phyloP scores from a whole-genome alignment of 2,888 invertebrate genomes.

The Metellina segmentata region DNA sequence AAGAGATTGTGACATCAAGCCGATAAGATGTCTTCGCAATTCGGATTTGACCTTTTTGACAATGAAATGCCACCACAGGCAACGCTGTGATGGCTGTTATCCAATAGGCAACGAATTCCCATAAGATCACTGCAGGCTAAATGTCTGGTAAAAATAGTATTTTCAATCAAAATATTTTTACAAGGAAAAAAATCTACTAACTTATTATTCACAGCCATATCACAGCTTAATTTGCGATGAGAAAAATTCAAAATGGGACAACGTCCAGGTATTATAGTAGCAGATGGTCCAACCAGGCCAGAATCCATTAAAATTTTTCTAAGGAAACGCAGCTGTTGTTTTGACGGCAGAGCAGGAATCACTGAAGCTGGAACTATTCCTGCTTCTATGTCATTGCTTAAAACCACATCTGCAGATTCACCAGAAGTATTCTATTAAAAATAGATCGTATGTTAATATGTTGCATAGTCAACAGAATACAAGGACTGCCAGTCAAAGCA shows the following conservation, averaged over 20 bases:
- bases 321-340: conserved; percentile 26
- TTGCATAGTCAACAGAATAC: too few species aligned
- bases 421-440: not conserved
- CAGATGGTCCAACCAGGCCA: not conserved
- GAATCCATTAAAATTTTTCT: conserved; percentile 13
- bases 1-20: too few species aligned
- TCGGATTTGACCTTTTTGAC: too few species aligned
- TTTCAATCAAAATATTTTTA: not conserved
- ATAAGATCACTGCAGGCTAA: too few species aligned
- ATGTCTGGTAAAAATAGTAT: too few species aligned
- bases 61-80: too few species aligned
- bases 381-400: conserved; percentile 15
- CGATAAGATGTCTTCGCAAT: too few species aligned
- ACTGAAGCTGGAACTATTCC: conserved; percentile 20
- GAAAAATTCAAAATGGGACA: conserved; percentile 64
- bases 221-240: conserved; percentile 17
- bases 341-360: conserved; percentile 13
- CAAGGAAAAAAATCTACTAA: conserved; percentile 1
- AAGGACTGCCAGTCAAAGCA: too few species aligned
- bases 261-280: conserved; percentile 36
- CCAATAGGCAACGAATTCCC: too few species aligned
- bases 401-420: not conserved
- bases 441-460: not conserved
- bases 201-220: conserved; percentile 58
- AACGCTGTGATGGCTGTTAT: too few species aligned